These are phyloP conservation scores for Ceratosolen solmsi DNA, from an alignment of 1,140 invertebrate genomes.

Conservation along the genomic window DNA sequence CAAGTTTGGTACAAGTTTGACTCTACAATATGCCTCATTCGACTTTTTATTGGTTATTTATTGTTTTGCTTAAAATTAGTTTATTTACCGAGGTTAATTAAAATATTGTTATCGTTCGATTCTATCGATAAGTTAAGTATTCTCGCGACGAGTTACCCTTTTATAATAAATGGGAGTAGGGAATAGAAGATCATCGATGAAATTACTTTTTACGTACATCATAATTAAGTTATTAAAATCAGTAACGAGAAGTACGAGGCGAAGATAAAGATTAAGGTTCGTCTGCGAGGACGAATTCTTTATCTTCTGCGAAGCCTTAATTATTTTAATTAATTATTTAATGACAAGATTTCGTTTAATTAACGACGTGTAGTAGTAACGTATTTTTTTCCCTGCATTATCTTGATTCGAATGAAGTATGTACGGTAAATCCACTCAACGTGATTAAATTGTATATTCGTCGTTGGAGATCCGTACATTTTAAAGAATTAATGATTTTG, in stretches of 20 bases:
- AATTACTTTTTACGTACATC: slow-evolving; percentile 13
- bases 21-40: no score
- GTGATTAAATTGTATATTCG: not conserved
- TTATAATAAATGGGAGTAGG: not conserved
- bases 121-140: not conserved
- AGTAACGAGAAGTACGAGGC: slow-evolving; percentile 21
- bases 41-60: no score
- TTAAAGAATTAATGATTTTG: not conserved
- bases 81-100: no score
- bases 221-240: slow-evolving; percentile 43
- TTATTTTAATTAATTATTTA: slow-evolving; percentile 39
- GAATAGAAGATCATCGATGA: not conserved
- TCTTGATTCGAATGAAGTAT: not conserved
- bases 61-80: no score
- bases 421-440: not conserved
- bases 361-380: not conserved
- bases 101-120: no score
- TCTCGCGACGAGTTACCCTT: not conserved
- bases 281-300: not conserved
- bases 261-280: slow-evolving; percentile 7
- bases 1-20: no score
- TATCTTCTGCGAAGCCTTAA: not conserved
- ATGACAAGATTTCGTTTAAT: slow-evolving; percentile 20
- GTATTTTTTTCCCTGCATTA: slow-evolving; percentile 2
- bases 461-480: not conserved